Conservation (phyloP, 2,888 invertebrate genomes). For the Lasius platythorax region DNA sequence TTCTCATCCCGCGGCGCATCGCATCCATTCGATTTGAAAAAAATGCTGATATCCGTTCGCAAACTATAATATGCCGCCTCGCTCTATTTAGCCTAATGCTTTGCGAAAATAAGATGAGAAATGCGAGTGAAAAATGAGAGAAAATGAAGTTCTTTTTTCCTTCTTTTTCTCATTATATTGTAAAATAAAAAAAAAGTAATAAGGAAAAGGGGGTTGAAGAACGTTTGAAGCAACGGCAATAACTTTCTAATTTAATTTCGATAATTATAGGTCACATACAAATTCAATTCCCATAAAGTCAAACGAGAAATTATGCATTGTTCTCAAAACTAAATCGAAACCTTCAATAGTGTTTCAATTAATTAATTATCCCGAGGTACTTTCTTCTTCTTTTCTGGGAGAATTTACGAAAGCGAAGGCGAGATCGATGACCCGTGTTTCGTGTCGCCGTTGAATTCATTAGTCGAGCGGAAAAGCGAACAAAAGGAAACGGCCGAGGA, state of each 20-base stretch:
- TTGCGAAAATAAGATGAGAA: not conserved
- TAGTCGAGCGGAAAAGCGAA: conserved; percentile 7
- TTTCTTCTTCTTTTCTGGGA: not conserved
- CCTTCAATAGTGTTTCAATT: not conserved
- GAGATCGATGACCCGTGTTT: conserved; percentile 27
- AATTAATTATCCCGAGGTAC: conserved; percentile 4
- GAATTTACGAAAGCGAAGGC: conserved; percentile 1
- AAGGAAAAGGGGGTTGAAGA: not conserved
- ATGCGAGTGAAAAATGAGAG: conserved; percentile 1
- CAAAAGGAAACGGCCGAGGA: conserved; percentile 5
- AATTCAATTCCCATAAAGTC: not conserved
- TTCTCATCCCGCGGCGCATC: not conserved
- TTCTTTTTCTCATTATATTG: not conserved
- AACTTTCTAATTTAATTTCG: not conserved
- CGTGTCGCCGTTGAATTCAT: conserved; percentile 43
- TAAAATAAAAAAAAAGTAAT: not conserved
- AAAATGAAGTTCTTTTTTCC: not conserved
- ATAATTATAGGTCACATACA: not conserved
- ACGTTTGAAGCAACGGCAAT: not conserved
- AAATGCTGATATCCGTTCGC: conserved; percentile 1
- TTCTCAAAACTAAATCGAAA: not conserved
- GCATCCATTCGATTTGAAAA: conserved; percentile 10
- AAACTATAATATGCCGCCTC: not conserved
- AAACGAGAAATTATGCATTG: not conserved
- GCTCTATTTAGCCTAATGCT: conserved; percentile 1